Conservation (phyloP, 2,888 invertebrate genomes). For the Gastracanthus pulcherrimus region DNA sequence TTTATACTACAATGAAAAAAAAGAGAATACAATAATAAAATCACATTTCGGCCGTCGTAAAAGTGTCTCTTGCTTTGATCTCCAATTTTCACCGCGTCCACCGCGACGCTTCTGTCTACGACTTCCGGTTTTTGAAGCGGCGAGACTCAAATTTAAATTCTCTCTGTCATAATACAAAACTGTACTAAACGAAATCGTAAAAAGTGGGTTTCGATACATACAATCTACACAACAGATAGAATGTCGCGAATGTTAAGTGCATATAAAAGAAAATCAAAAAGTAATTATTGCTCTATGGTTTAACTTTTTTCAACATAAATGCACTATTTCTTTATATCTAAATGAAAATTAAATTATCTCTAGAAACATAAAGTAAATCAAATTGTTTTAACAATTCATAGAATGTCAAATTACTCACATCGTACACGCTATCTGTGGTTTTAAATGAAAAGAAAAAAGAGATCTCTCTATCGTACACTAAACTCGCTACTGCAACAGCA, state of each 20-base stretch:
- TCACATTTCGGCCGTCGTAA: slow-evolving; percentile 4
- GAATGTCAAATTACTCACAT: too few relatives aligned
- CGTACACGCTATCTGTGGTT: too few relatives aligned
- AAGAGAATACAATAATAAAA: not conserved
- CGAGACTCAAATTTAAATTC: slow-evolving; percentile 24
- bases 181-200: slow-evolving; percentile 42
- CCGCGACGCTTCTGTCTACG: slow-evolving; percentile 27
- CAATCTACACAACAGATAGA: too few relatives aligned
- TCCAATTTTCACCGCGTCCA: slow-evolving; percentile 27
- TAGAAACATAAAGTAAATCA: too few relatives aligned
- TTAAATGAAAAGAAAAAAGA: too few relatives aligned
- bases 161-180: slow-evolving; percentile 3
- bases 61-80: slow-evolving; percentile 35
- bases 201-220: not conserved
- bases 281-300: too few relatives aligned
- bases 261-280: too few relatives aligned
- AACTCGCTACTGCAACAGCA: not conserved
- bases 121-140: slow-evolving; percentile 37
- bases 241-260: too few relatives aligned
- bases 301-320: too few relatives aligned
- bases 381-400: too few relatives aligned
- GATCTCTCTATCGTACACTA: not conserved
- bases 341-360: too few relatives aligned
- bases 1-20: not conserved
- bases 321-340: too few relatives aligned